Evolutionary conservation across 2,113 vertebrate species (phyloP).

Genomic region (Meriones unguiculatus): DNA sequence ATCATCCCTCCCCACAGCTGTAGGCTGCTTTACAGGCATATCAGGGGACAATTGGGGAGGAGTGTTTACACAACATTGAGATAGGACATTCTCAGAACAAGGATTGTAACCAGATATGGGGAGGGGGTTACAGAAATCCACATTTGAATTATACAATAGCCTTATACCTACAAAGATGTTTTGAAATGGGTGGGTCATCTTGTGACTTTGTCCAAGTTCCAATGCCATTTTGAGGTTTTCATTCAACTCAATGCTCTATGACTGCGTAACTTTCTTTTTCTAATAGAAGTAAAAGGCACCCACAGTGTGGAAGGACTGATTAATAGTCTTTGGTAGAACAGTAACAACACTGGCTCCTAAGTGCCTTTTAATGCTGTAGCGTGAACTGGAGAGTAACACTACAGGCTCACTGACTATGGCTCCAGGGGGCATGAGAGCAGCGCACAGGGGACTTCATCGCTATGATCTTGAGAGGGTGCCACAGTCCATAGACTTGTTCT

Average conservation of each 20-base stretch:
- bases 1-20: too few relatives aligned
- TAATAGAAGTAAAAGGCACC: neutral
- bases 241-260: neutral
- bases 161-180: neutral
- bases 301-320: neutral
- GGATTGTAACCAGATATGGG: too few relatives aligned
- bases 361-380: conserved; percentile 52
- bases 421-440: conserved; percentile 57
- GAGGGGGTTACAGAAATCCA: too few relatives aligned
- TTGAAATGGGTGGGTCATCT: neutral
- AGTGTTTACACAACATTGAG: too few relatives aligned
- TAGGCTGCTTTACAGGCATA: too few relatives aligned
- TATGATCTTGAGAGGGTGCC: neutral
- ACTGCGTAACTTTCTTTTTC: conserved; percentile 5
- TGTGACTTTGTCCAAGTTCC: neutral
- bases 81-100: too few relatives aligned
- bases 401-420: neutral
- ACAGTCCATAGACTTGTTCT: conserved; percentile 10
- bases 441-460: conserved; percentile 38
- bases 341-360: neutral
- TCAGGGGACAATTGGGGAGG: too few relatives aligned
- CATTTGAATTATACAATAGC: too few relatives aligned
- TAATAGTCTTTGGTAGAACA: conserved; percentile 5
- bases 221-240: neutral
- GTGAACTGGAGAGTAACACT: neutral